A percentile compares a stretch with the other conserved stretches of the same genome.
Conservation (phyloP, 2,888 invertebrate species). For the Zhuqinia jingwanae region DNA sequence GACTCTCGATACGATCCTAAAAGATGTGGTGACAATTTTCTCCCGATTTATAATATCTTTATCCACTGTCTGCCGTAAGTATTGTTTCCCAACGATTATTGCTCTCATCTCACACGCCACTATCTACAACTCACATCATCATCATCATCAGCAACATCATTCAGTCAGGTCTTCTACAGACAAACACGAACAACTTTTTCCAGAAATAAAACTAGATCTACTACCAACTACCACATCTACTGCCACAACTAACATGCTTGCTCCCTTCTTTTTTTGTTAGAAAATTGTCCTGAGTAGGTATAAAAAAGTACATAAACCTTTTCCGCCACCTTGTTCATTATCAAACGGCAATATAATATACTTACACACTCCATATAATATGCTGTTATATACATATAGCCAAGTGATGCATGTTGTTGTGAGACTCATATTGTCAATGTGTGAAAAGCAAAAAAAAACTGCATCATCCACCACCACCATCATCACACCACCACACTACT, state of each 20-base stretch:
- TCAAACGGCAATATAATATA: constrained; percentile 7
- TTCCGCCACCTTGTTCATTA: neutral
- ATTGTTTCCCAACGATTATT: constrained; percentile 58
- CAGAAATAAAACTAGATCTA: constrained; percentile 24
- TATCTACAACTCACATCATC: constrained; percentile 34
- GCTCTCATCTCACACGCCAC: constrained; percentile 46
- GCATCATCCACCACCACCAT: constrained; percentile 21
- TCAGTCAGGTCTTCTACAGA: neutral
- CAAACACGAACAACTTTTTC: constrained; percentile 37
- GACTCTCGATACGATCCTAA: constrained; percentile 66
- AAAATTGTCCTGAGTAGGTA: neutral
- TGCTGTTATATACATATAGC: too few relatives aligned
- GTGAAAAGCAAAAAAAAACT: constrained; percentile 35
- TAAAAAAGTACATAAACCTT: too few relatives aligned
- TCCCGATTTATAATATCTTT: constrained; percentile 60
- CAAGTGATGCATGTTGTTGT: constrained; percentile 37
- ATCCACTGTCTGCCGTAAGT: constrained; percentile 30
- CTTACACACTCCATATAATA: neutral
- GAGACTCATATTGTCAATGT: constrained; percentile 43
- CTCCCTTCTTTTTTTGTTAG: neutral
- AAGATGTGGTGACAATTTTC: constrained; percentile 67
- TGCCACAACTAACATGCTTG: constrained; percentile 2
- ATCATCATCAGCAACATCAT: too few relatives aligned
- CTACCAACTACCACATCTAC: neutral
- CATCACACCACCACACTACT: constrained; percentile 2